Conservation (phyloP, 2,797 vertebrate species). For the Hephaestus fuliginosus region DNA sequence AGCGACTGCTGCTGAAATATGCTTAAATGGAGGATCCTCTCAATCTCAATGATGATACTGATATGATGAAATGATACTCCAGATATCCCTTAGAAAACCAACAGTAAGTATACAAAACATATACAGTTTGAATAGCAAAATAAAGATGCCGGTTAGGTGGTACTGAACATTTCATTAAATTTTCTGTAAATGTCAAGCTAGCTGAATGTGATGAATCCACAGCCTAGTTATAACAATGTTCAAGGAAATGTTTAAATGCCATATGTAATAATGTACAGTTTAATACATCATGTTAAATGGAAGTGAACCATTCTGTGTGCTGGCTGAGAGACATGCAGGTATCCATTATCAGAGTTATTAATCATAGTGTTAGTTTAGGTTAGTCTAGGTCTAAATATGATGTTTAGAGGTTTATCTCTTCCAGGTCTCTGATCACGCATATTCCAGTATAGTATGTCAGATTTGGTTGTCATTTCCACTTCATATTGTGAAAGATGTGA, state of each 20-base stretch:
- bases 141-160: no score
- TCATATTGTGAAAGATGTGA: neutral
- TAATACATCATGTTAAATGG: neutral
- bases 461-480: neutral
- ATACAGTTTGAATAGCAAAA: no score
- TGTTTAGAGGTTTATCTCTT: neutral
- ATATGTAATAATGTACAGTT: neutral
- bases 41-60: neutral
- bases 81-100: neutral
- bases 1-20: neutral
- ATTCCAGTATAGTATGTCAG: no score
- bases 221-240: neutral
- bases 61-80: neutral
- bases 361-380: neutral
- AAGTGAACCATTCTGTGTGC: neutral
- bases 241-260: neutral
- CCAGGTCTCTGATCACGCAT: no score
- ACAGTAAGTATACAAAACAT: no score
- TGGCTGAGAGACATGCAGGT: neutral
- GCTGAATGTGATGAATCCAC: neutral
- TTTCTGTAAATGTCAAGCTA: neutral
- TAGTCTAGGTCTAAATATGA: neutral
- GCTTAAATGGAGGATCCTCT: neutral
- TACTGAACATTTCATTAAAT: no score
- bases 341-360: neutral